Conservation (phyloP, 2,888 invertebrate genomes). For the Phytoseiulus persimilis region DNA sequence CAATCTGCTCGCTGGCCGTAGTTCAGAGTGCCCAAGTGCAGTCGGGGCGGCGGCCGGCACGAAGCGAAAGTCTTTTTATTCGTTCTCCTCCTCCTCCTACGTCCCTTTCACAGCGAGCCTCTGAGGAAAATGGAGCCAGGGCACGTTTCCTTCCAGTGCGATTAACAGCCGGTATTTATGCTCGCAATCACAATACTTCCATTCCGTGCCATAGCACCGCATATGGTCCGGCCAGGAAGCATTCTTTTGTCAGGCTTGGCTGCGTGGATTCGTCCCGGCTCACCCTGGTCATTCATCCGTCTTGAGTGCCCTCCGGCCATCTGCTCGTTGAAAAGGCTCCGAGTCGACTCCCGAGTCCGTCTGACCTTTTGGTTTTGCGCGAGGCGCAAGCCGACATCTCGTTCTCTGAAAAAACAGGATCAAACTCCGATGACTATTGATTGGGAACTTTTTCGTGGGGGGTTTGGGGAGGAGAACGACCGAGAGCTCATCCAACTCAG, state of each 20-base stretch:
- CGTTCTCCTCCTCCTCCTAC: background rate
- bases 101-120: background rate
- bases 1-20: background rate
- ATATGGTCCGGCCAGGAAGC: conserved; percentile 13
- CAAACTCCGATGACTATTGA: no score
- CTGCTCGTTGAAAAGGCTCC: background rate
- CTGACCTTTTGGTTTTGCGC: background rate
- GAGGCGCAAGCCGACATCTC: background rate
- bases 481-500: no score
- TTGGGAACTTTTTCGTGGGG: no score
- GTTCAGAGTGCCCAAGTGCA: background rate
- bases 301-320: background rate
- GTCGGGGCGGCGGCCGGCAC: background rate
- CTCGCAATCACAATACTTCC: conserved; percentile 5
- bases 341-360: background rate
- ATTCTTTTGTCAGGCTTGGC: background rate
- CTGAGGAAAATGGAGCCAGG: background rate
- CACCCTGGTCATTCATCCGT: background rate
- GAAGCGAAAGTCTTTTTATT: background rate
- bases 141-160: conserved; percentile 28
- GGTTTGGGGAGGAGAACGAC: no score
- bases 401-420: background rate
- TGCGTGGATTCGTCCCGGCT: background rate
- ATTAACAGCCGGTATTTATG: conserved; percentile 32
- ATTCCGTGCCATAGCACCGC: conserved; percentile 34